Conservation (phyloP, 2,113 vertebrate genomes). For the Otolemur garnettii region DNA sequence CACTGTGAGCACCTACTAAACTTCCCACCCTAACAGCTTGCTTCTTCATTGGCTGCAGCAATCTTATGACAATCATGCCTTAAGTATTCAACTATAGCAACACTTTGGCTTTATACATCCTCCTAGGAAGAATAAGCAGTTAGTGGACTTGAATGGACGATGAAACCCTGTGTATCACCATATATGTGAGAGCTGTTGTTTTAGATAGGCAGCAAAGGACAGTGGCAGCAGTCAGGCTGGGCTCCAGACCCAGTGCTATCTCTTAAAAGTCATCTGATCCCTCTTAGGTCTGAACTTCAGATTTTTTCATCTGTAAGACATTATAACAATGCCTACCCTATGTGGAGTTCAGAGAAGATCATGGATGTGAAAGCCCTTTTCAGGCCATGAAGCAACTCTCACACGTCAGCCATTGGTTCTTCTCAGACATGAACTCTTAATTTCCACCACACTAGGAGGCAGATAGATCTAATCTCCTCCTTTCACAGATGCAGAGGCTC, state of each 20-base stretch:
- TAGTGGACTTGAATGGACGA: not conserved
- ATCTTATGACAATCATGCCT: not conserved
- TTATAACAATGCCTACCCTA: not conserved
- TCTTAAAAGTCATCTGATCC: not conserved
- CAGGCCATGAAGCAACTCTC: not conserved
- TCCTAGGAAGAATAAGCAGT: not conserved
- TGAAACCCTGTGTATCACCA: not conserved
- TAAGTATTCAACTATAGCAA: not conserved
- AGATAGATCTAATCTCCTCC: no score
- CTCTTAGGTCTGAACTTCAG: not conserved
- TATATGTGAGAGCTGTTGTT: not conserved
- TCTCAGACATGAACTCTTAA: not conserved
- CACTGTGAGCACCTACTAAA: no score
- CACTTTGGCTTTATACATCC: not conserved
- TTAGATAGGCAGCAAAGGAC: not conserved
- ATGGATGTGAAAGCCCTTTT: not conserved
- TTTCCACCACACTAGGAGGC: not conserved
- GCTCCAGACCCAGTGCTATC: not conserved
- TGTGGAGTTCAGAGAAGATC: not conserved
- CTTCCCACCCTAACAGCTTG: not conserved
- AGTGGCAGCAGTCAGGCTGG: not conserved
- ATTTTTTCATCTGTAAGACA: slow-evolving; percentile 5
- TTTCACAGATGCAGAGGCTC: not conserved
- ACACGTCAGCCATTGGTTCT: not conserved
- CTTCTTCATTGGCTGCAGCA: not conserved